These are phyloP conservation scores for Babyrousa celebensis DNA, from an alignment of 2,797 vertebrate species.

Conservation along the genomic window DNA sequence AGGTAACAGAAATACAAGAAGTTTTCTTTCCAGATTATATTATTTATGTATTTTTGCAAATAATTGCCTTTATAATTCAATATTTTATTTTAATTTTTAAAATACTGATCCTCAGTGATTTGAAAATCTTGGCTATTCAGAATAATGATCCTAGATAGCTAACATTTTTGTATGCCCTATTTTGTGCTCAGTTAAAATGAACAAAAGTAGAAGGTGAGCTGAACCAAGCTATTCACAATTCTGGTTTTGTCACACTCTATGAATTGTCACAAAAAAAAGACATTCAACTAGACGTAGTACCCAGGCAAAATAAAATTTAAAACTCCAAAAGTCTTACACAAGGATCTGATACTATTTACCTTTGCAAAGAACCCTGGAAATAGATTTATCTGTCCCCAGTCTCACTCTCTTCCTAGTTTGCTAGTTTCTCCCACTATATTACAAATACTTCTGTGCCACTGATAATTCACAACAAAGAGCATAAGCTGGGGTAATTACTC, in stretches of 20 bases:
- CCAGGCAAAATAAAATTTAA: not conserved
- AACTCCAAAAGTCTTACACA: constrained; percentile 15
- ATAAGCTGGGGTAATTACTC: not conserved
- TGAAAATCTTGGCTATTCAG: not conserved
- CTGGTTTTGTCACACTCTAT: not conserved
- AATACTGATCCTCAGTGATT: not conserved
- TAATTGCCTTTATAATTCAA: constrained; percentile 8
- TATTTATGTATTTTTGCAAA: constrained; percentile 6
- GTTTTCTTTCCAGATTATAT: not conserved
- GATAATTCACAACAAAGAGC: not conserved
- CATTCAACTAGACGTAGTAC: not conserved
- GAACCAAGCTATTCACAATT: not conserved
- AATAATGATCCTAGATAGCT: not conserved
- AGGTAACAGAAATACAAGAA: not conserved
- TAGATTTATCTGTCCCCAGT: not conserved
- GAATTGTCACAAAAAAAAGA: not conserved
- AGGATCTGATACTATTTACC: not conserved
- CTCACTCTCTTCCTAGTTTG: not conserved
- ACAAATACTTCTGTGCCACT: not conserved
- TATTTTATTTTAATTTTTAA: constrained; percentile 4
- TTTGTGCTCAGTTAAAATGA: not conserved
- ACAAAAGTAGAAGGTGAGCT: not conserved
- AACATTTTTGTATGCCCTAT: not conserved
- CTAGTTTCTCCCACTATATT: not conserved
- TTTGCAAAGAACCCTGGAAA: not conserved